Percentiles rank a stretch among this genome's conserved stretches.
Conservation (phyloP, 1,140 invertebrate species). For the Bombus waltoni region DNA sequence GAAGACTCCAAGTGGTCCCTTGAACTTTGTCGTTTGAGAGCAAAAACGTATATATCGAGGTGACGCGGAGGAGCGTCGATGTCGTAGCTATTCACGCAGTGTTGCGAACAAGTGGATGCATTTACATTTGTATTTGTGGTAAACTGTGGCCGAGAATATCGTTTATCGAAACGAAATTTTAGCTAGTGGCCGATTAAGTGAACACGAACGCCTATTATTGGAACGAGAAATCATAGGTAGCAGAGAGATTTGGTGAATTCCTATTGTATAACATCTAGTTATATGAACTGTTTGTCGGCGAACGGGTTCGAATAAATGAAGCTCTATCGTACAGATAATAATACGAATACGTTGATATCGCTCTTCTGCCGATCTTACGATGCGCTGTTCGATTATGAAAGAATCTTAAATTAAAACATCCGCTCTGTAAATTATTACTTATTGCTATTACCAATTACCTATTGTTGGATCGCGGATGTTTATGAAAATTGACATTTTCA, state of each 20-base stretch:
- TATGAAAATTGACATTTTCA: background rate
- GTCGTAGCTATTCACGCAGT: too few species aligned
- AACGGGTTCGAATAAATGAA: background rate
- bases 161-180: background rate
- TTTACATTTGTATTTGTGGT: background rate
- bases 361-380: background rate
- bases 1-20: background rate
- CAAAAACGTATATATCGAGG: too few species aligned
- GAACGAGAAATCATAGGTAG: background rate
- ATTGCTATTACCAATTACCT: too few species aligned
- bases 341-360: background rate
- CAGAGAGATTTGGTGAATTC: background rate
- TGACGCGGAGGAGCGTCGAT: too few species aligned
- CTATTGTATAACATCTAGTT: background rate
- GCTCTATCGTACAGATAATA: background rate
- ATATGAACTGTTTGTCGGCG: background rate
- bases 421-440: background rate
- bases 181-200: background rate
- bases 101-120: background rate
- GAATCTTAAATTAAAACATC: background rate
- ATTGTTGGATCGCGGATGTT: too few species aligned
- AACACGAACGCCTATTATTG: background rate
- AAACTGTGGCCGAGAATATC: background rate
- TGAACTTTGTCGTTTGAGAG: background rate
- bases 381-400: too few species aligned